Base-by-base conservation (phyloP, 2,113 vertebrate species). In the Forbesichthys agassizii region DNA sequence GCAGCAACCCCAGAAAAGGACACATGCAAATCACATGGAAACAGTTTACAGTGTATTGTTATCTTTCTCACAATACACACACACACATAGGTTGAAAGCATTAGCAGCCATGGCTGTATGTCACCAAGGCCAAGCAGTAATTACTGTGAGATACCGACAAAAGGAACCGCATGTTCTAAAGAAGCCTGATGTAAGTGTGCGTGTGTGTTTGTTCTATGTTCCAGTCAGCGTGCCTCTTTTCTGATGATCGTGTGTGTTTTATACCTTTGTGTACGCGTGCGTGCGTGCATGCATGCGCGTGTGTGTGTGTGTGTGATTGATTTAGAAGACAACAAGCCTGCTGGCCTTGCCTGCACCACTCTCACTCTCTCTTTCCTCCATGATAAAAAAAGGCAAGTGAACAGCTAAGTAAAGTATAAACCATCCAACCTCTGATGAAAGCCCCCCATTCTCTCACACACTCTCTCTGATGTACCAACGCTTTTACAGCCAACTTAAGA, bases 61-160 rank as follows among this genome's bases (percentile, higher is more conserved):
- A 68, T 36, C 49, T 65, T 48, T 61, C 27, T 42, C 11, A 0
- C 66, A 16, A 42, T 12, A 48, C 54, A 68, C 49, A 51, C 49
- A 51, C 49, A 51, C 49, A 51, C 65, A 84, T 66, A 61, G 60
- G 57, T n/a, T 49, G 64, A 71, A 76, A 63, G 65, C 82, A 77
- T 79, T 73, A 79, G 72, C 74, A 48, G 64, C 65, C 56, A 54
- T 67, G 42, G 69, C 71, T 54, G 78, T 61, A 66, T 78, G 54
- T 71, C 61, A 51, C 69, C 64, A 55, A 59, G 64, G 73, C 66
- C 56, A 11, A 42, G 70, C 76, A 80, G 74, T 82, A 86, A 84
- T 86, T 84, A 87, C 68, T 83, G 79, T 68, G n/a, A 13, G 68
- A 73, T 76, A 68, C 83, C 77, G 55, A 64, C 33, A 79, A 75